Evolutionary conservation across 2,797 vertebrate genomes (phyloP).

Genomic region (Acanthornis magna): DNA sequence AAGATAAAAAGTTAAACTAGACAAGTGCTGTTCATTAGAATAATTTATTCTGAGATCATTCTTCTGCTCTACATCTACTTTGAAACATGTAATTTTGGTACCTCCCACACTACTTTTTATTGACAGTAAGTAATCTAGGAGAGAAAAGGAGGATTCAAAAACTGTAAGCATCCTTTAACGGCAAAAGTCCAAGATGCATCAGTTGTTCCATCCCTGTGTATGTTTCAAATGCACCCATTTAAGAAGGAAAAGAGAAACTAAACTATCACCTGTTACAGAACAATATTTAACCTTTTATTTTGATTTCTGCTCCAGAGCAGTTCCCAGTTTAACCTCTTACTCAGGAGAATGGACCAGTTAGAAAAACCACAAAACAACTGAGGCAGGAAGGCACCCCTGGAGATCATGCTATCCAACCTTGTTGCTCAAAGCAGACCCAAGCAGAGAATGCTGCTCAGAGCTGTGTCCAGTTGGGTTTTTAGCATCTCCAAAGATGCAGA

Average conservation of each 20-base stretch:
- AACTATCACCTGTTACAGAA: neutral
- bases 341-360: neutral
- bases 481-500: neutral
- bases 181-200: neutral
- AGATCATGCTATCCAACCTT: neutral
- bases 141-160: neutral
- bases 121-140: neutral
- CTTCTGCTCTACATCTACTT: constrained; percentile 22
- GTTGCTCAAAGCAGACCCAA: neutral
- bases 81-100: constrained; percentile 18
- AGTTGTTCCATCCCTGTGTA: neutral
- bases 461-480: neutral
- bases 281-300: neutral
- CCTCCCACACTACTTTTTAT: constrained; percentile 1
- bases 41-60: constrained; percentile 59
- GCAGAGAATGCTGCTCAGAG: neutral
- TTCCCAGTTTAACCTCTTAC: neutral
- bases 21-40: constrained; percentile 2
- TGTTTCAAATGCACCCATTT: neutral
- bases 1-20: constrained; percentile 34
- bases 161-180: neutral
- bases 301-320: neutral
- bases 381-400: neutral
- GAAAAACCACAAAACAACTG: neutral
- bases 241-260: neutral